These are phyloP conservation scores for Bellardia bayeri DNA, from an alignment of 2,888 invertebrate genomes.

Conservation along the genomic window DNA sequence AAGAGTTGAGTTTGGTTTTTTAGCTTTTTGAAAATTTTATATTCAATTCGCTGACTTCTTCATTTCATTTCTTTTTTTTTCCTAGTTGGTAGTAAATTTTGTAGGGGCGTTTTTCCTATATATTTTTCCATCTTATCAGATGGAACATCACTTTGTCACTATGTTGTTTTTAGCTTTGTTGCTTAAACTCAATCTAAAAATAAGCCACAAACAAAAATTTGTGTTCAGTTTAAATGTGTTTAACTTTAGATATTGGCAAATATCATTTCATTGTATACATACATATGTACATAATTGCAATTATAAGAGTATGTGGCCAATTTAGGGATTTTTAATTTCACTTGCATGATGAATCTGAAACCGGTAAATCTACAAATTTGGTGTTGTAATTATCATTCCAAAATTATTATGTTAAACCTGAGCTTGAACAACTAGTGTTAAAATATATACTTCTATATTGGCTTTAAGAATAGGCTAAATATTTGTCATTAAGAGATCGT, in stretches of 20 bases:
- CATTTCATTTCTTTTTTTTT: conserved; percentile 24
- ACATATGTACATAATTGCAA: too few relatives aligned
- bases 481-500: too few relatives aligned
- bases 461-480: too few relatives aligned
- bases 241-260: background rate
- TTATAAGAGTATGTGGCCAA: too few relatives aligned
- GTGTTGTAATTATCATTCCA: too few relatives aligned
- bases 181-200: conserved; percentile 41
- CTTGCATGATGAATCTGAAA: too few relatives aligned
- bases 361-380: too few relatives aligned
- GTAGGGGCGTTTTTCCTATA: conserved; percentile 53
- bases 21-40: conserved; percentile 36
- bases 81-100: conserved; percentile 19
- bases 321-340: too few relatives aligned
- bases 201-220: background rate
- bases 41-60: conserved; percentile 46
- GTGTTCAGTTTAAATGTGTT: background rate
- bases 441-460: too few relatives aligned
- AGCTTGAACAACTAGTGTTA: too few relatives aligned
- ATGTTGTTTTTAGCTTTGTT: background rate
- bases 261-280: background rate
- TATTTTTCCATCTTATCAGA: conserved; percentile 21
- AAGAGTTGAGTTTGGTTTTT: conserved; percentile 39
- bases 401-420: too few relatives aligned
- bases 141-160: conserved; percentile 50